Conservation (phyloP, 2,113 vertebrate species). For the Scophthalmus maximus region DNA sequence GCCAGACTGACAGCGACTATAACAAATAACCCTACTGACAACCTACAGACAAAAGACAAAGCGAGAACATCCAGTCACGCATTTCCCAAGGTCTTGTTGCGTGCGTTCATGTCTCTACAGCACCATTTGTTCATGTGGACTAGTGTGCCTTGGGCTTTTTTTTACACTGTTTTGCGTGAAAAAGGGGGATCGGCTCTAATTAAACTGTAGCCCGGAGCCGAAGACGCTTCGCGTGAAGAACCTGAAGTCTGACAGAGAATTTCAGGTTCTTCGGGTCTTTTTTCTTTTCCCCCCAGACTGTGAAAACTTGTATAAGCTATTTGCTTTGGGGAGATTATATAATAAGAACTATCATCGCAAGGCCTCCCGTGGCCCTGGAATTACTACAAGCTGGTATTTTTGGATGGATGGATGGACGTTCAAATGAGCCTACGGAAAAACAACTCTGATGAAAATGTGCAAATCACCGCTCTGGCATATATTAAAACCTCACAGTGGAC, state of each 20-base stretch:
- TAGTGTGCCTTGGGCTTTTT: too few relatives aligned
- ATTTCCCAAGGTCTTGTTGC: too few relatives aligned
- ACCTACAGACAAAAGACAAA: too few relatives aligned
- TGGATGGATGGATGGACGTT: background rate
- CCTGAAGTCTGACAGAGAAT: background rate
- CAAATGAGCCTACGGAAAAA: constrained; percentile 3
- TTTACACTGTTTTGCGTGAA: background rate
- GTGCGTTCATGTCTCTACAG: too few relatives aligned
- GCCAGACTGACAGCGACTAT: too few relatives aligned
- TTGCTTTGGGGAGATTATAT: background rate
- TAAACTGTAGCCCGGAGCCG: background rate
- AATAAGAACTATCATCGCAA: too few relatives aligned
- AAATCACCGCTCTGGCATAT: constrained; percentile 9
- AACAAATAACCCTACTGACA: too few relatives aligned
- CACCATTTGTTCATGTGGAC: background rate
- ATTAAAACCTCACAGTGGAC: constrained; percentile 23
- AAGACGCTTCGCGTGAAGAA: background rate
- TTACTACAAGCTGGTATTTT: background rate
- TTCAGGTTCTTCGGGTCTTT: background rate
- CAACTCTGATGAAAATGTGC: background rate
- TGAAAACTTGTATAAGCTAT: too few relatives aligned
- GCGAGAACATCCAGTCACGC: too few relatives aligned
- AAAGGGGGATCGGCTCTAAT: background rate
- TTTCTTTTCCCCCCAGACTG: too few relatives aligned
- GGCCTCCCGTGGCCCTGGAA: constrained; percentile 1